Base-by-base conservation (phyloP, 2,113 vertebrate genomes). In the Antidorcas marsupialis region DNA sequence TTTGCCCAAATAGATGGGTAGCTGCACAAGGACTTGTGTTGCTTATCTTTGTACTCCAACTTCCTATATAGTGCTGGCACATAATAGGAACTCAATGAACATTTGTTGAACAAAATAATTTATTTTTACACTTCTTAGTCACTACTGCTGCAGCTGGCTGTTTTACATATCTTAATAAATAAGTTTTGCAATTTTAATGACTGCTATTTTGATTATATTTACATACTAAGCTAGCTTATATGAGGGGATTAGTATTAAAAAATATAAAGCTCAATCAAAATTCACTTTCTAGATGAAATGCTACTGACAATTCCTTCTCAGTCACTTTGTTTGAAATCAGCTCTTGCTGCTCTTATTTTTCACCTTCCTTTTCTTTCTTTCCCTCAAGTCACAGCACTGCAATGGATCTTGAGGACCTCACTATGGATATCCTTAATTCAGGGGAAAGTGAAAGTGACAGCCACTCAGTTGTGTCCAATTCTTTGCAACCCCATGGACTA, bases 131-230 rank as follows among this genome's bases (percentile, higher is more conserved):
- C 78, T 90, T 94, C 94, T 94, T 84, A 95, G 91, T 95, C 47
- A 57, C 78, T 43, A 97, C 30, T 59, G 62, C 36, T 93, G 78
- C 97, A 98, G 98, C 95, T 97, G 97, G 47, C 91, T 97, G 23
- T 78, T 98, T 98, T 98, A 93, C 97, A 98, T 97, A 97, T 97
- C 95, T 92, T 97, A 98, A 98, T 98, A 97, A 98, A 97, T 98
- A 97, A 93, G 74, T 91, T 98, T 97, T 96, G 94, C 93, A 98
- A 97, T 97, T 91, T 98, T 97, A 98, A 98, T 95, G 96, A 97
- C 92, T 87, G 84, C 59, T 95, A 97, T 97, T 98, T 98, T 98
- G 96, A 95, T 97, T 97, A 60, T 97, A 97, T 97, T 97, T 97
- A 89, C 91, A 97, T 98, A 53, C 79, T 76, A 97, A 96, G 81